These are phyloP conservation scores for Isoperla grammatica DNA, from an alignment of 2,888 invertebrate species.

Conservation along the genomic window DNA sequence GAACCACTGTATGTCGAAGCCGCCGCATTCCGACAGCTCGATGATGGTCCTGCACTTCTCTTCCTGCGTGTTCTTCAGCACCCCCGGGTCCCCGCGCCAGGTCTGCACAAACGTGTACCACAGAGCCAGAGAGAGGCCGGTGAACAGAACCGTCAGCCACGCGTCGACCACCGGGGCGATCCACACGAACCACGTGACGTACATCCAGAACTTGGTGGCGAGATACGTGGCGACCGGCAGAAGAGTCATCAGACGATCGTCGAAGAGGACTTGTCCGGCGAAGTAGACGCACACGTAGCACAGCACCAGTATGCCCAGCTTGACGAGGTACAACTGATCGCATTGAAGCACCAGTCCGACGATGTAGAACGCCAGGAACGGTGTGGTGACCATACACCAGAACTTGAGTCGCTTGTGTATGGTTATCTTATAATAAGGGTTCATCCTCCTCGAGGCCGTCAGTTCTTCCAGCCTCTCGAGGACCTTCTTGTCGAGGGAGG, in stretches of 20 bases:
- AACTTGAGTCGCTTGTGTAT: constrained; percentile 79
- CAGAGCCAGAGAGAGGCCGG: constrained; percentile 63
- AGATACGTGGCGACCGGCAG: constrained; percentile 90
- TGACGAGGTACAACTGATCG: constrained; percentile 49
- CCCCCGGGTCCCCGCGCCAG: constrained; percentile 93
- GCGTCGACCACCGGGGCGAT: constrained; percentile 45
- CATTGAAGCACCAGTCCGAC: constrained; percentile 74
- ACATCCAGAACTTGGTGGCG: constrained; percentile 94
- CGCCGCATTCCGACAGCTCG: constrained; percentile 83
- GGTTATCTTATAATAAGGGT: constrained; percentile 54
- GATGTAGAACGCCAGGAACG: constrained; percentile 82
- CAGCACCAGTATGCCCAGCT: constrained; percentile 59
- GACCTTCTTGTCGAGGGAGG: constrained; percentile 77
- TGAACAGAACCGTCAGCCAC: constrained; percentile 50
- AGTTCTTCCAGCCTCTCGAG: constrained; percentile 66
- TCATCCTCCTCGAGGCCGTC: constrained; percentile 43
- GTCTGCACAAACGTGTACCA: constrained; percentile 88
- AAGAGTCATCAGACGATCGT: constrained; percentile 78
- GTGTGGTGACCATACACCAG: constrained; percentile 83
- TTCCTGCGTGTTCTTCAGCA: constrained; percentile 74
- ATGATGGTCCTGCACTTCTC: constrained; percentile 86
- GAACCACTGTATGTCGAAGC: constrained; percentile 84
- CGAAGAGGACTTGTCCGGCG: constrained; percentile 71
- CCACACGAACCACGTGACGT: constrained; percentile 77
- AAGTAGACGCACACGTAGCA: constrained; percentile 69